Percentiles rank a stretch among this genome's conserved stretches.
Conservation (phyloP, 2,113 vertebrate genomes). For the Anoplopoma fimbria region DNA sequence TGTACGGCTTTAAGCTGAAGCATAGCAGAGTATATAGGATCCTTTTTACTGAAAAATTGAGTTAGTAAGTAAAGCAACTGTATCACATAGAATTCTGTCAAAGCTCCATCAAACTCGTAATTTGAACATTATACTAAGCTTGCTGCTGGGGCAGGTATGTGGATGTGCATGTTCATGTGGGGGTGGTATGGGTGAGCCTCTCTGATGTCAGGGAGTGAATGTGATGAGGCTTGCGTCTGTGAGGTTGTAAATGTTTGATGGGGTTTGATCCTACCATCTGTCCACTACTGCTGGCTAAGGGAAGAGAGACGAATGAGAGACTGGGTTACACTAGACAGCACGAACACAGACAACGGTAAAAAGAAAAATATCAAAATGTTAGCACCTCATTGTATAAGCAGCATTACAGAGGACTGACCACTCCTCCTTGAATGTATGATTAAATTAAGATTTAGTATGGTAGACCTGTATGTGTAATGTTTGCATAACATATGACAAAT, state of each 20-base stretch:
- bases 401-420: background rate
- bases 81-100: conserved; percentile 9
- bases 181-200: conserved; percentile 45
- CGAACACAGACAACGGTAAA: background rate
- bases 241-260: conserved; percentile 84
- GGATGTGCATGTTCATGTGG: conserved; percentile 31
- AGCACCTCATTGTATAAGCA: background rate
- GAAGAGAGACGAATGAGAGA: conserved; percentile 18
- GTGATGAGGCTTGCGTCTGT: conserved; percentile 64
- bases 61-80: background rate
- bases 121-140: conserved; percentile 17
- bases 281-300: conserved; percentile 59
- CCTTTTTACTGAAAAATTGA: background rate
- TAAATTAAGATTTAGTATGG: background rate
- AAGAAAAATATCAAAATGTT: background rate
- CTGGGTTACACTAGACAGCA: conserved; percentile 2
- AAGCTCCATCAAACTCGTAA: conserved; percentile 25
- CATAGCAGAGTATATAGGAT: background rate
- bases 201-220: conserved; percentile 62
- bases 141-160: background rate
- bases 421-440: background rate
- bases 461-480: background rate
- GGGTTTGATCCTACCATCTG: conserved; percentile 82
- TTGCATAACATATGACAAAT: background rate
- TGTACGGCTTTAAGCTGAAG: background rate